Percentiles rank a stretch among this genome's conserved stretches.
Evolutionary conservation across 2,797 vertebrate species (phyloP).

Genomic region (Tokudaia muenninki): DNA sequence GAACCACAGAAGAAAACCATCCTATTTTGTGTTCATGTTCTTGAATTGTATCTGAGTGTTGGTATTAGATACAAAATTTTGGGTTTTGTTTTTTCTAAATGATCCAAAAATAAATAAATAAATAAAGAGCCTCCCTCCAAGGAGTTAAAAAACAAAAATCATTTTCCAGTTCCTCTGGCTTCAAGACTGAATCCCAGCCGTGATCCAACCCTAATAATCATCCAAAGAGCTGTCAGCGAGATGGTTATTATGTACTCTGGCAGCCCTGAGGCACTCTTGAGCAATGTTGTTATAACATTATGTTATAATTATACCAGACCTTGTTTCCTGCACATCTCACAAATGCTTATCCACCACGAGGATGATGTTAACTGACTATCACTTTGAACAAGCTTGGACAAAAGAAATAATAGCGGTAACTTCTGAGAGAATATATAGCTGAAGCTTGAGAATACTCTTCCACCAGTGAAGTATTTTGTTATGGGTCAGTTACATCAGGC

Average conservation of each 20-base stretch:
- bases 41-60: slow-evolving; percentile 51
- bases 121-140: slow-evolving; percentile 63
- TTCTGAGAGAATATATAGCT: slow-evolving; percentile 55
- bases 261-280: slow-evolving; percentile 75
- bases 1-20: slow-evolving; percentile 44
- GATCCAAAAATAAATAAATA: slow-evolving; percentile 51
- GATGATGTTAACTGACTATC: slow-evolving; percentile 75
- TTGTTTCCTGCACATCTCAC: slow-evolving; percentile 78
- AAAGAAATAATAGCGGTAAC: slow-evolving; percentile 79
- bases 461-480: slow-evolving; percentile 1
- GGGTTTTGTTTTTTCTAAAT: slow-evolving; percentile 24
- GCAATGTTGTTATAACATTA: slow-evolving; percentile 80
- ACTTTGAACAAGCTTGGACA: slow-evolving; percentile 73
- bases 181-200: slow-evolving; percentile 68
- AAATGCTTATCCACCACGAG: slow-evolving; percentile 78
- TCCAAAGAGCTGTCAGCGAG: slow-evolving; percentile 76
- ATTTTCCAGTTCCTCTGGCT: slow-evolving; percentile 80
- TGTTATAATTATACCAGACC: slow-evolving; percentile 79
- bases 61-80: slow-evolving; percentile 70
- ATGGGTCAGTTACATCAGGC: not conserved
- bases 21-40: slow-evolving; percentile 41
- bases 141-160: slow-evolving; percentile 80
- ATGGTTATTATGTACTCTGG: slow-evolving; percentile 77
- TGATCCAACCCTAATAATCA: slow-evolving; percentile 68
- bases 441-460: slow-evolving; percentile 66